Conservation (phyloP, 2,888 invertebrate species). For the Eledona agricola region DNA sequence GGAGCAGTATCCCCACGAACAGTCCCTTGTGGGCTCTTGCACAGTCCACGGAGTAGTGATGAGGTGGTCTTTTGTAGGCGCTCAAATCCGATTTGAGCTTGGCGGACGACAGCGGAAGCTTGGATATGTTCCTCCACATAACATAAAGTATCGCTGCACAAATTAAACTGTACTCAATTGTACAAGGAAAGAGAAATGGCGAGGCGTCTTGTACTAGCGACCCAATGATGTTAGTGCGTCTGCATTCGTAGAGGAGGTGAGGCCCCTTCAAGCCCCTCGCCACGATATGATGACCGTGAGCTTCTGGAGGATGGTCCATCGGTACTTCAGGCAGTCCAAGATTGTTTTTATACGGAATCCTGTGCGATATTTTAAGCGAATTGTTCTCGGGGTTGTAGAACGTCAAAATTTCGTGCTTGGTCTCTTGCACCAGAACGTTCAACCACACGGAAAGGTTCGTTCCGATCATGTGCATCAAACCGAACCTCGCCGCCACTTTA, state of each 20-base stretch:
- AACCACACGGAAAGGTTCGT: conserved; percentile 98
- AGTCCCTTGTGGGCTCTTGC: conserved; percentile 92
- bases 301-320: conserved; percentile 56
- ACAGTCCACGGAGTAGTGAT: conserved; percentile 93
- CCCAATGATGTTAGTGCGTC: conserved; percentile 89
- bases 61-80: conserved; percentile 80
- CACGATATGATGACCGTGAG: conserved; percentile 70
- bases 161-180: conserved; percentile 95
- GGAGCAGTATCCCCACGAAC: conserved; percentile 81
- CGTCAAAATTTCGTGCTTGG: conserved; percentile 92
- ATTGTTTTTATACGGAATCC: conserved; percentile 69
- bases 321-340: conserved; percentile 55
- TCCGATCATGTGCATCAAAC: conserved; percentile 98
- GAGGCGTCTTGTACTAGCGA: conserved; percentile 65
- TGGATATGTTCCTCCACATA: conserved; percentile 92
- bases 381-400: conserved; percentile 91
- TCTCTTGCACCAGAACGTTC: conserved; percentile 92
- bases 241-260: conserved; percentile 87
- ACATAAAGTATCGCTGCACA: conserved; percentile 96
- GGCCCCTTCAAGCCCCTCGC: conserved; percentile 85
- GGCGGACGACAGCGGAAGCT: conserved; percentile 63
- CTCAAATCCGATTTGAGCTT: conserved; percentile 63
- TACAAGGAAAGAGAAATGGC: conserved; percentile 89
- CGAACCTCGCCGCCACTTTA: conserved; percentile 90
- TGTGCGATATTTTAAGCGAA: conserved; percentile 79